These are phyloP conservation scores for Anthoscopus minutus DNA, from an alignment of 2,113 vertebrate species.

Conservation along the genomic window DNA sequence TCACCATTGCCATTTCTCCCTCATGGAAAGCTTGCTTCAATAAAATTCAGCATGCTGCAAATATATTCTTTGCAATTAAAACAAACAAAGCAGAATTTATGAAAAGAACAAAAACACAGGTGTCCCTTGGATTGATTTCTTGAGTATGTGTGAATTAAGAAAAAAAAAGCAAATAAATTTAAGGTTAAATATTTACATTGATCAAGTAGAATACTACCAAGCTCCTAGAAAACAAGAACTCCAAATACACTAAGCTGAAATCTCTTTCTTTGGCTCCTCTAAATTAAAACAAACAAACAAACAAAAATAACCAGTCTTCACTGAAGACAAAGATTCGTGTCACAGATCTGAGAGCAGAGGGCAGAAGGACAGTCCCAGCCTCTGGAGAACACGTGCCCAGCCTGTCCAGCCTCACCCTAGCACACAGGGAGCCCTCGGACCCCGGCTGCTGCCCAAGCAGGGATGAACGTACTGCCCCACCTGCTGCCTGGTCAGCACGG, in stretches of 20 bases:
- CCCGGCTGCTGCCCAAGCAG: conserved; percentile 55
- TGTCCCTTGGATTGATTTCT: conserved; percentile 59
- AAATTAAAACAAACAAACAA: conserved; percentile 62
- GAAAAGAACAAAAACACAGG: conserved; percentile 37
- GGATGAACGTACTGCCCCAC: conserved; percentile 46
- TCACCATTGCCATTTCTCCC: conserved; percentile 39
- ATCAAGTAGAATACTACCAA: conserved; percentile 63
- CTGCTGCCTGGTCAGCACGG: conserved; percentile 20
- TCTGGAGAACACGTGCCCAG: conserved; percentile 55
- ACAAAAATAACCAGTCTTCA: conserved; percentile 84
- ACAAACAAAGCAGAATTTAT: conserved; percentile 38
- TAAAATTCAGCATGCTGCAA: conserved; percentile 69
- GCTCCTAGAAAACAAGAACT: conserved; percentile 74
- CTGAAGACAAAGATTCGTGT: conserved; percentile 82
- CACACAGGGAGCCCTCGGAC: conserved; percentile 65
- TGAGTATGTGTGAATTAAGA: conserved; percentile 64
- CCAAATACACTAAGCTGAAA: conserved; percentile 80
- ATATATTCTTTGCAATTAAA: conserved; percentile 61
- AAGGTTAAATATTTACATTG: conserved; percentile 75
- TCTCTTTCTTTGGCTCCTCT: conserved; percentile 79
- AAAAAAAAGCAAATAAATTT: conserved; percentile 59
- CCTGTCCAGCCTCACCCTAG: conserved; percentile 65
- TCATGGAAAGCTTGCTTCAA: conserved; percentile 34
- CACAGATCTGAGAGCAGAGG: conserved; percentile 56
- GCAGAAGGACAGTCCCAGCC: conserved; percentile 41